Evolutionary conservation across 2,888 invertebrate genomes (phyloP), one percentile per base, ranked within the genome.

Genomic region (Plutella xylostella): DNA sequence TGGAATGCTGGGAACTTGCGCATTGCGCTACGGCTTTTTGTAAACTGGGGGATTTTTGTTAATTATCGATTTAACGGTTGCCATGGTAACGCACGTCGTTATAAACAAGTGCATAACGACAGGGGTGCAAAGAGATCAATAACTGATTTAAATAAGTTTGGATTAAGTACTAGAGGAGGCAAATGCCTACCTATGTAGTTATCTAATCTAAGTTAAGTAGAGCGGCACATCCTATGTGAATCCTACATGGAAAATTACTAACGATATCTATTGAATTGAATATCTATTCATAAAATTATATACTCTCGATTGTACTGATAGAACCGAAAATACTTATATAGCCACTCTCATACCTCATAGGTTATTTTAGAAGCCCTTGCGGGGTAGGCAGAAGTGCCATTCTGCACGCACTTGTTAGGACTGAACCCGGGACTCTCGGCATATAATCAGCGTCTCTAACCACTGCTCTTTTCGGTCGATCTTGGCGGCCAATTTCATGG

Each of bases 31-130:
- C 50, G 52, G 55, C 57, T 58, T 61, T 56, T 54, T 57, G 57
- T 59, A 59, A 55, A 54, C 53, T 56, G 31, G 56, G 51, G 57
- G 52, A 55, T 19, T 48, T 55, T 60, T 58, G 54, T 48, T 49
- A 21, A 21, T 17, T 77, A 83, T 82, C 61, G 82, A 83, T 83
- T 72, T 57, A 50, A 65, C 68, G 39, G 73, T 77, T 65, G 59
- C 59, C 54, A 70, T 71, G 63, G 68, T 48, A 53, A 78, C 72
- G 30, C 69, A 65, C 69, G 67, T 59, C 60, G 60, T 50, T 47
- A 60, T 69, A 72, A 76, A 74, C 68, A 74, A 56, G 49, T 48
- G 47, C 53, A 44, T 62, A 46, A 28, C 28, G n/a, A 28, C 28
- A n/a, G 28, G 3, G 28, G 9, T 28, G n/a, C 5, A 28, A 12